Evolutionary conservation across 2,113 vertebrate species (phyloP).

Genomic region (Anarrhichthys ocellatus): DNA sequence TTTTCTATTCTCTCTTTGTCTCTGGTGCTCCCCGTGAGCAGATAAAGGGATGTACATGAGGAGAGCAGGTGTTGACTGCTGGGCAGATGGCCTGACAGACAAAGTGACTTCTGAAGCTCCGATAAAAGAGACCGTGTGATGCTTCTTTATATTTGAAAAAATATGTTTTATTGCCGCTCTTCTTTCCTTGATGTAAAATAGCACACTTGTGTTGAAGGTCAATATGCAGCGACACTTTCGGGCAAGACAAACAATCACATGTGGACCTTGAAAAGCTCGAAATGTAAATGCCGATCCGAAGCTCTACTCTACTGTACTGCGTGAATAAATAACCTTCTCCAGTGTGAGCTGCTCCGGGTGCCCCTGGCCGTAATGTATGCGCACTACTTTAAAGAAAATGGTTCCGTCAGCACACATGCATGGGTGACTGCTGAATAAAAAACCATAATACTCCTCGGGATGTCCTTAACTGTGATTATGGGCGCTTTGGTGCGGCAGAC

Average conservation of each 20-base stretch:
- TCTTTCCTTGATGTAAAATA: background rate
- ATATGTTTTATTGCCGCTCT: background rate
- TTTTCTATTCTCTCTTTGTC: constrained; percentile 26
- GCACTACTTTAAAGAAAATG: constrained; percentile 48
- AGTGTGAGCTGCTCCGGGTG: constrained; percentile 19
- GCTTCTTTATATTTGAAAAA: background rate
- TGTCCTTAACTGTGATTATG: constrained; percentile 56
- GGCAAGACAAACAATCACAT: constrained; percentile 53
- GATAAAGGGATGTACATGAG: constrained; percentile 53
- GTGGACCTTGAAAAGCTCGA: constrained; percentile 54
- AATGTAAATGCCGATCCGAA: constrained; percentile 61
- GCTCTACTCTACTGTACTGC: constrained; percentile 28
- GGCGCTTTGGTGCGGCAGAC: constrained; percentile 26
- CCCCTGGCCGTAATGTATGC: constrained; percentile 42
- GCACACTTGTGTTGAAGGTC: constrained; percentile 7
- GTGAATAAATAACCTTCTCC: constrained; percentile 56
- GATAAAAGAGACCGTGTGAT: constrained; percentile 35
- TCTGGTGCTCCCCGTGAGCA: background rate
- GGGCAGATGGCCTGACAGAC: constrained; percentile 50
- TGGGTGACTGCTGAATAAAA: constrained; percentile 44
- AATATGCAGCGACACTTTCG: constrained; percentile 6
- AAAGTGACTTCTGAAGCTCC: constrained; percentile 28
- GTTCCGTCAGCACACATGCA: constrained; percentile 59
- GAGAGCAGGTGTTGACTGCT: constrained; percentile 45
- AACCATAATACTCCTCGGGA: constrained; percentile 39